Evolutionary conservation across 1,140 invertebrate species (phyloP).

Genomic region (Danaus plexippus): DNA sequence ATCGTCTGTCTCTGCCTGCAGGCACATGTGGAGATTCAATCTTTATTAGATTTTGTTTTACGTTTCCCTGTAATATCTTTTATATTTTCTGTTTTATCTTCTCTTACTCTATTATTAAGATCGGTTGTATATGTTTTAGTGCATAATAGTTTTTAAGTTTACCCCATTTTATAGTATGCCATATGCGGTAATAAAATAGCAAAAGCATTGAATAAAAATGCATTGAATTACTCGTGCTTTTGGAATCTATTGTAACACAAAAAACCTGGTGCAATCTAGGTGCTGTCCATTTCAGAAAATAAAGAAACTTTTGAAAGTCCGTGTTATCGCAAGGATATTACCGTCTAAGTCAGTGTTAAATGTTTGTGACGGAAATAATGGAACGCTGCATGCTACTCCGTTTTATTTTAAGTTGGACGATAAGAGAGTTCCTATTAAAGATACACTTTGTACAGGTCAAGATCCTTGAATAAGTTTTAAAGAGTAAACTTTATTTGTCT

Average conservation of each 20-base stretch:
- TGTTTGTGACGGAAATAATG: constrained; percentile 23
- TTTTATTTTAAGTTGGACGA: constrained; percentile 18
- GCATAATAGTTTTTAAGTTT: too few relatives aligned
- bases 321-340: constrained; percentile 25
- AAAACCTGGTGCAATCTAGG: constrained; percentile 7
- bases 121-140: too few relatives aligned
- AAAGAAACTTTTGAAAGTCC: constrained; percentile 24
- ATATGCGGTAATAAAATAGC: too few relatives aligned
- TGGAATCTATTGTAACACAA: too few relatives aligned
- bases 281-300: constrained; percentile 25
- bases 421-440: constrained; percentile 16
- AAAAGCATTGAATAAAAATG: too few relatives aligned
- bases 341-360: constrained; percentile 22
- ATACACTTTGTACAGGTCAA: constrained; percentile 5
- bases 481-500: too few relatives aligned
- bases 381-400: constrained; percentile 13
- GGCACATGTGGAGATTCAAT: constrained; percentile 3
- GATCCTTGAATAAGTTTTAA: too few relatives aligned
- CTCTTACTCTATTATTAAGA: too few relatives aligned
- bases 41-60: constrained; percentile 5
- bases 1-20: constrained; percentile 11
- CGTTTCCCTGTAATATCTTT: too few relatives aligned
- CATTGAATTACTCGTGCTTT: too few relatives aligned
- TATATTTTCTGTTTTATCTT: too few relatives aligned
- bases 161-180: too few relatives aligned